Evolutionary conservation across 2,797 vertebrate species (phyloP).

Genomic region (Heteromormyrus szaboi): DNA sequence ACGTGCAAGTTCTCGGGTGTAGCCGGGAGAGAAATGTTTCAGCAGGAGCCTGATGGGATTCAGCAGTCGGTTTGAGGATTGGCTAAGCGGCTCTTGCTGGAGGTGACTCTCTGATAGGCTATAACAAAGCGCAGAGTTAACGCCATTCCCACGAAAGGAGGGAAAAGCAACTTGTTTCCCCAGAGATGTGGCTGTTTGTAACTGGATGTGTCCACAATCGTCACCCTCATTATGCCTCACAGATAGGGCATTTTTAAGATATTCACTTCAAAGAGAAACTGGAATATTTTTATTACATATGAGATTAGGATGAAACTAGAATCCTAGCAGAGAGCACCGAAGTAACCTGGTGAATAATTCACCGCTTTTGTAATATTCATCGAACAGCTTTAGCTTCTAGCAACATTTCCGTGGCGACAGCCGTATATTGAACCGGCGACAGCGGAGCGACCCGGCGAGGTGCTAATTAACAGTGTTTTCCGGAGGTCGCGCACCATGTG

Average conservation of each 20-base stretch:
- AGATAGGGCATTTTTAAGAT: constrained; percentile 17
- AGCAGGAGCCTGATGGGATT: constrained; percentile 50
- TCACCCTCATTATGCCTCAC: neutral
- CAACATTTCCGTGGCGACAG: neutral
- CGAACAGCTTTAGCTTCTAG: neutral
- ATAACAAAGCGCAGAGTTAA: constrained; percentile 37
- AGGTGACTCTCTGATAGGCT: constrained; percentile 51
- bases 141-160: constrained; percentile 31
- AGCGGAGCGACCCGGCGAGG: neutral
- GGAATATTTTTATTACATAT: constrained; percentile 21
- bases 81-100: constrained; percentile 48
- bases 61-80: constrained; percentile 33
- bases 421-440: neutral
- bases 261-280: neutral
- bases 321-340: neutral
- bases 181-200: neutral
- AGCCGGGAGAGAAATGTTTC: constrained; percentile 64
- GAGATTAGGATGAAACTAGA: constrained; percentile 17
- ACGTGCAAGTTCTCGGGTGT: constrained; percentile 59
- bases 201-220: neutral
- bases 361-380: constrained; percentile 4
- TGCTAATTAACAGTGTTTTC: constrained; percentile 6
- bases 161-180: neutral
- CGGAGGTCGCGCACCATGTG: neutral
- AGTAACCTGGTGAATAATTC: constrained; percentile 8